phyloP scores from a whole-genome alignment of 2,888 invertebrate species.

The Melinaea marsaeus region DNA sequence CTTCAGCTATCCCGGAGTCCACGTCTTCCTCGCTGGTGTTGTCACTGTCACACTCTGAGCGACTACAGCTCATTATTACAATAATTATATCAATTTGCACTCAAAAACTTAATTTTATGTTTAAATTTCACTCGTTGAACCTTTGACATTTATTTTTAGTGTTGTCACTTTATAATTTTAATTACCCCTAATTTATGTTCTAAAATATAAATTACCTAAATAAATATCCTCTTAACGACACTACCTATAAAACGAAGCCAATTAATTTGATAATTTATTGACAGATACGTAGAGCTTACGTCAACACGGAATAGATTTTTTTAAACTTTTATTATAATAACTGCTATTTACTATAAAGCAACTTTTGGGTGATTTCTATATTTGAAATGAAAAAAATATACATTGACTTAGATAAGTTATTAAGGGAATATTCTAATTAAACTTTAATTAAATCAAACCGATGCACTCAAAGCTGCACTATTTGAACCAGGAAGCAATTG shows the following conservation, averaged over 20 bases:
- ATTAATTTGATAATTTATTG: no score
- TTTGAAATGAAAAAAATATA: no score
- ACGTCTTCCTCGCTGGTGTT: slow-evolving; percentile 60
- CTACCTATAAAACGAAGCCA: no score
- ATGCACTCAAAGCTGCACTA: neutral
- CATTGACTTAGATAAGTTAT: slow-evolving; percentile 3
- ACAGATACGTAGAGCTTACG: no score
- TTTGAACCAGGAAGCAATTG: slow-evolving; percentile 34
- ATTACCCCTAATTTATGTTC: neutral
- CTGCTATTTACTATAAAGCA: no score
- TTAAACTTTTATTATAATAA: no score
- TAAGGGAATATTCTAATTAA: slow-evolving; percentile 15
- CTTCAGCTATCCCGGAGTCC: slow-evolving; percentile 69
- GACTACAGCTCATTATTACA: slow-evolving; percentile 43
- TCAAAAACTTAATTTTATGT: neutral
- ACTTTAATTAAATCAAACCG: no score
- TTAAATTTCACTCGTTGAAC: slow-evolving; percentile 1
- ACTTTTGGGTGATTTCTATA: no score
- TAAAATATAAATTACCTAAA: no score
- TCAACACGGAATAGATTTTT: no score
- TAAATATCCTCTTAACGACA: no score
- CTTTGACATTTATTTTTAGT: slow-evolving; percentile 2
- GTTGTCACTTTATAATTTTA: slow-evolving; percentile 4
- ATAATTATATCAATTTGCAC: neutral
- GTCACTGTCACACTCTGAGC: slow-evolving; percentile 43